Base-by-base conservation (phyloP, 1,140 invertebrate species). In the Paracyclopina nana region DNA sequence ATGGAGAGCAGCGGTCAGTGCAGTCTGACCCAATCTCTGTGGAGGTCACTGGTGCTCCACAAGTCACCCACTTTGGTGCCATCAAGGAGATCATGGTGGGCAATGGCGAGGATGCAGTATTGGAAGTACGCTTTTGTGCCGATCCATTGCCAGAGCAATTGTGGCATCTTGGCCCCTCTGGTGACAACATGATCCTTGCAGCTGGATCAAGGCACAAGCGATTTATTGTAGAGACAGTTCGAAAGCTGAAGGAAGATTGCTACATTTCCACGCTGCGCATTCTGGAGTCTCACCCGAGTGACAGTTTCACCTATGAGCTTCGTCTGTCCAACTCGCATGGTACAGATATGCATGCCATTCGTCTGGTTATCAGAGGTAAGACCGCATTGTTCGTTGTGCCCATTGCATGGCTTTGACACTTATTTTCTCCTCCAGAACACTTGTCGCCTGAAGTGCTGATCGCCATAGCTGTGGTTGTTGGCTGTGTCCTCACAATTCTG, bases 81-180 rank as follows among this genome's bases (percentile, higher is more conserved):
- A 65, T 67, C 3, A 61, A 62, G 20, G 66, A 70, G 58, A 63
- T 72, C 6, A 56, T 61, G 4, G 71, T 71, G 50, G 71, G 68
- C 59, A 70, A 69, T 60, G 78, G 71, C 50, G 71, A 74, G 59
- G 70, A 68, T 29, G 74, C 73, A 1, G 61, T 63, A 20, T 61
- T 81, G n/a, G 68, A 70, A 46, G 69, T 79, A 54, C 67, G 77
- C 1, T 79, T 86, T 29, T 87, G 83, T 62, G 80, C 82, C 1
- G 79, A 86, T 69, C 83, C 82, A 4, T 72, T 77, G 53, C 82
- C 82, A 4, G 65, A 72, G 16, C 66, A 74, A 22, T 77, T 81
- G 12, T 88, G 82, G 82, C 75, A 83, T 61, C 85, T 82, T 81
- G 82, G 82, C 25, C 16, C 4, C 27, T 22, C 38, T 3, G 43